A percentile compares a stretch with the other conserved stretches of the same genome.
phyloP scores from a whole-genome alignment of 2,888 invertebrate species.

The Tethea ocularis region DNA sequence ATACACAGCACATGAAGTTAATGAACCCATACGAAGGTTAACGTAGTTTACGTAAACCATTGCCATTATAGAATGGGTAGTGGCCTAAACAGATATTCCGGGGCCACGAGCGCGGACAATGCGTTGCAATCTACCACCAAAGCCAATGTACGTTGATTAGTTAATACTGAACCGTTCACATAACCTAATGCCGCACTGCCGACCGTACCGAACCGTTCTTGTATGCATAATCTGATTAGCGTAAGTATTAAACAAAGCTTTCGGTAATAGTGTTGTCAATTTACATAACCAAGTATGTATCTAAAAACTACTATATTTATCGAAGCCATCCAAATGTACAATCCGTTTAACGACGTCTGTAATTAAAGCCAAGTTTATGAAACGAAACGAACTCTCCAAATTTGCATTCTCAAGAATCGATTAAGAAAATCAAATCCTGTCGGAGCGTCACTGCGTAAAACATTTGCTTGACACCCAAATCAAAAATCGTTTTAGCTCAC shows the following conservation, averaged over 20 bases:
- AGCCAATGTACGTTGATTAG: slow-evolving; percentile 81
- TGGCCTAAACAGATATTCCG: slow-evolving; percentile 84
- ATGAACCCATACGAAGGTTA: slow-evolving; percentile 62
- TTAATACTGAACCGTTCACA: slow-evolving; percentile 77
- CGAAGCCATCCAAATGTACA: slow-evolving; percentile 50
- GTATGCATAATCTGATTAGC: slow-evolving; percentile 83
- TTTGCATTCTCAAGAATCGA: slow-evolving; percentile 76
- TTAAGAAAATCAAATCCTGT: slow-evolving; percentile 82
- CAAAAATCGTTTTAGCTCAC: slow-evolving; percentile 83
- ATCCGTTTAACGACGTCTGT: slow-evolving; percentile 43
- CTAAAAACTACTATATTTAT: slow-evolving; percentile 46
- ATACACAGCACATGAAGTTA: slow-evolving; percentile 43
- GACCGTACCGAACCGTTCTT: slow-evolving; percentile 75
- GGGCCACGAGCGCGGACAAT: slow-evolving; percentile 79
- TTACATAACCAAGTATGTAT: slow-evolving; percentile 52
- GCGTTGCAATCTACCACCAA: slow-evolving; percentile 77
- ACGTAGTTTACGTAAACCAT: slow-evolving; percentile 69
- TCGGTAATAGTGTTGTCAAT: slow-evolving; percentile 63
- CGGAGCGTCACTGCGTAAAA: slow-evolving; percentile 79
- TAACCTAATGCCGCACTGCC: slow-evolving; percentile 69
- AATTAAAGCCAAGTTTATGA: slow-evolving; percentile 35
- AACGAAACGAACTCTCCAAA: slow-evolving; percentile 41
- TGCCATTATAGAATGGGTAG: slow-evolving; percentile 77
- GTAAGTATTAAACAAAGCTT: slow-evolving; percentile 80
- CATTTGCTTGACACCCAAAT: slow-evolving; percentile 84